Percentiles rank a stretch among this genome's conserved stretches.
Conservation (phyloP, 2,797 vertebrate species). For the Tokudaia tokunoshimensis region DNA sequence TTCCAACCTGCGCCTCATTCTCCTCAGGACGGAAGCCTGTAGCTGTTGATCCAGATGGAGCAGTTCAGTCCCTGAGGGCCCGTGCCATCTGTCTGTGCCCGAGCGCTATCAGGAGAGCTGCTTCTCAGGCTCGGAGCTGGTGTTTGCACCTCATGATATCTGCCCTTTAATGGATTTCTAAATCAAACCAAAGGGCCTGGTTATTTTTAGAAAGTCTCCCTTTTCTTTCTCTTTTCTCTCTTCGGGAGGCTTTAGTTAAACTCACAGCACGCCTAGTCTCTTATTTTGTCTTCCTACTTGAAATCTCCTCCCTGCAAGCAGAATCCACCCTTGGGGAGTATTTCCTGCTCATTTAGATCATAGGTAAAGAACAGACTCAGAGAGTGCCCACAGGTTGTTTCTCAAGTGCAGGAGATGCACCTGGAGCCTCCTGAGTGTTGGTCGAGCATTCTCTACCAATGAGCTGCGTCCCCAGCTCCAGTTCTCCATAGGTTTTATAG, state of each 20-base stretch:
- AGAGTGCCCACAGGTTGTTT: not conserved
- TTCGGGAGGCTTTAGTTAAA: conserved; percentile 47
- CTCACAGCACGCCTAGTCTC: not conserved
- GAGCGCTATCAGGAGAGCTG: not conserved
- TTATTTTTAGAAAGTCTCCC: conserved; percentile 50
- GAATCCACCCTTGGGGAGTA: conserved; percentile 20
- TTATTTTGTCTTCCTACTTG: not conserved
- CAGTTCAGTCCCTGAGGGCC: not conserved
- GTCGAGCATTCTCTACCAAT: not conserved
- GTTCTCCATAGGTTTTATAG: not conserved
- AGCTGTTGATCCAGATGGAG: conserved; percentile 57
- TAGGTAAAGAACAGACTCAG: not conserved
- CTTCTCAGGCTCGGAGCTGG: not conserved
- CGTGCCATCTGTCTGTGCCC: not conserved
- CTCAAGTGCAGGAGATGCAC: not conserved
- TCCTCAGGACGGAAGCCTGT: not conserved
- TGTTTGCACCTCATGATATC: conserved; percentile 56
- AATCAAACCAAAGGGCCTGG: not conserved
- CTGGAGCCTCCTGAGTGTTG: not conserved
- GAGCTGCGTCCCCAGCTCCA: not conserved
- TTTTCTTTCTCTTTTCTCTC: not conserved
- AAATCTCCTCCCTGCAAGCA: not conserved
- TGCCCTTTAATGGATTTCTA: conserved; percentile 44
- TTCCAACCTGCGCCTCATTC: not conserved
- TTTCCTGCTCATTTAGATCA: conserved; percentile 9